These are phyloP conservation scores for Hypolimnas misippus DNA, from an alignment of 2,888 invertebrate species.

Conservation along the genomic window DNA sequence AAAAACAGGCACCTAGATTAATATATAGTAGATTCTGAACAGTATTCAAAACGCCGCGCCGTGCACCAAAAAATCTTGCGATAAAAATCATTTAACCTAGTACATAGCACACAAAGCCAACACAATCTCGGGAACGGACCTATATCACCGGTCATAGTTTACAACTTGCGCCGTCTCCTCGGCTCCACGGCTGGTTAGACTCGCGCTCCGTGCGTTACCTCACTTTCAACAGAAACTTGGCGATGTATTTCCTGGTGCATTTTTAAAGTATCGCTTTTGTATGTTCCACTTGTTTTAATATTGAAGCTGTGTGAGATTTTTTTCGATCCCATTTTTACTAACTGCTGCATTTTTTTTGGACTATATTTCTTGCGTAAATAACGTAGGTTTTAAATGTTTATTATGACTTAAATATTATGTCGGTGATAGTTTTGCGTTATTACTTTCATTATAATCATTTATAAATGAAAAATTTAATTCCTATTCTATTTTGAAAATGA, in stretches of 20 bases:
- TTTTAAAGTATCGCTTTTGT: conserved; percentile 83
- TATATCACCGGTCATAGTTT: conserved; percentile 8
- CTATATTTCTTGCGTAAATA: conserved; percentile 21
- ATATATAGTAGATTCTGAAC: no score
- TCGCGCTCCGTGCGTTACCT: conserved; percentile 81
- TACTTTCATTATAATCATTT: no score
- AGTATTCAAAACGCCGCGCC: no score
- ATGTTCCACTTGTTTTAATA: conserved; percentile 75
- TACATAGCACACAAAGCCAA: background rate
- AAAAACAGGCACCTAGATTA: no score
- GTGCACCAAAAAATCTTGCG: no score
- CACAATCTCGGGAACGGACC: background rate
- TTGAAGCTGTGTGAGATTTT: conserved; percentile 67
- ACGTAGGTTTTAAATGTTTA: background rate
- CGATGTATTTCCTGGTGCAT: conserved; percentile 81
- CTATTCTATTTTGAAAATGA: no score
- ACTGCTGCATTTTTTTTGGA: conserved; percentile 35
- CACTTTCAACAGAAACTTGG: conserved; percentile 79
- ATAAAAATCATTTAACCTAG: background rate
- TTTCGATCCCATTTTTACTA: conserved; percentile 51
- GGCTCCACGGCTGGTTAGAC: conserved; percentile 79
- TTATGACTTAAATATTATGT: background rate
- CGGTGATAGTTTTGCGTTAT: no score
- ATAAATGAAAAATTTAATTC: no score
- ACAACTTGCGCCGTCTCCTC: conserved; percentile 56